Evolutionary conservation across 2,797 vertebrate species (phyloP), one percentile per base, ranked within the genome.

Genomic region (Acanthornis magna): DNA sequence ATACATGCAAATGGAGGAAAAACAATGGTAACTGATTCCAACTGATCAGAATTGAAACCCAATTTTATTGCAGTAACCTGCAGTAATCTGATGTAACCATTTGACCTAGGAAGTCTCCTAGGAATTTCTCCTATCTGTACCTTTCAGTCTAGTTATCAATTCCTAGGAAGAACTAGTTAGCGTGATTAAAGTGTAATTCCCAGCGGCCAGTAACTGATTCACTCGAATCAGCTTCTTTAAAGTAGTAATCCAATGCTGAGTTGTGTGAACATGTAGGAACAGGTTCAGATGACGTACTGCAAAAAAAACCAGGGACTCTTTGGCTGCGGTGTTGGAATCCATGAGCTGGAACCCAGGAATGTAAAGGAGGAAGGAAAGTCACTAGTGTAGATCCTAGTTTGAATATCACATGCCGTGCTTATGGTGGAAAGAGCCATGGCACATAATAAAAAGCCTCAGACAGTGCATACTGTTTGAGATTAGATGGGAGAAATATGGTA

Each of bases 281-380:
- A 4, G 23, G 40, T 66, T 62, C 27, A 27, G 55, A 9, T 17
- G 36, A 66, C 0, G 0, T 7, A 25, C 4, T 5, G 20, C 26
- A 54, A 57, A n/a, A 38, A 73, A 73, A 1, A 1, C 8, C 3
- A 17, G 13, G 5, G 2, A 21, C 13, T 54, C 8, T 19, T 36
- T 55, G 15, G 7, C 34, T 55, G 45, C 29, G 14, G 25, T 58
- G 11, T 6, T 42, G n/a, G 27, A 87, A 91, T 27, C 15, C 7
- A 29, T 66, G 55, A 78, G 12, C 11, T 50, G 22, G 17, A 87
- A 20, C 16, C 3, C 61, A 70, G 67, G 61, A 93, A 91, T 10
- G 29, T 63, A 54, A 92, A 77, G 42, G 32, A 91, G 45, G 67
- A 95, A 82, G 10, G 73, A 27, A 76, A 82, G 13, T 66, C 38